Evolutionary conservation across 92 coral and sea anemone species (phyloP).

Genomic region (Phenganax subtilis): DNA sequence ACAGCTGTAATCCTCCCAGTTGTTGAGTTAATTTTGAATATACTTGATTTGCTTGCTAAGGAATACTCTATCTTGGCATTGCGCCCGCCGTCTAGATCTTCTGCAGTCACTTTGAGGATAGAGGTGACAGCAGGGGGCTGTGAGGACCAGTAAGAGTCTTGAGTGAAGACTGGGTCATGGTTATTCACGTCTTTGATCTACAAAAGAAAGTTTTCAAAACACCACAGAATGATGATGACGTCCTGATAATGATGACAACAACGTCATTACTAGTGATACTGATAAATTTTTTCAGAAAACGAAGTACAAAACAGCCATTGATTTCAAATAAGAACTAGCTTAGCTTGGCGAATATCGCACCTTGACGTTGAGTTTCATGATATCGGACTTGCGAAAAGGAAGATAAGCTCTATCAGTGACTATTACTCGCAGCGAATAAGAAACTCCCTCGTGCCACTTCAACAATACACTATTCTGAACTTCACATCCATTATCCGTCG

Average conservation of each 20-base stretch:
- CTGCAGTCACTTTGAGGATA: conserved; percentile 54
- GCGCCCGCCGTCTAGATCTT: conserved; percentile 59
- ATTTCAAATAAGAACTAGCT: neutral
- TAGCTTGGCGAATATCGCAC: conserved; percentile 26
- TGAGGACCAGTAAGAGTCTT: conserved; percentile 63
- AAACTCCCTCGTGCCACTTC: conserved; percentile 36
- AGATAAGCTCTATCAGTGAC: conserved; percentile 79
- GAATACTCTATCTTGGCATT: conserved; percentile 70
- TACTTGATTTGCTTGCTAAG: conserved; percentile 39
- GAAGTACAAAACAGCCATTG: neutral
- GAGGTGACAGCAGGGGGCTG: conserved; percentile 45
- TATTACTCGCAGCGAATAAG: conserved; percentile 63
- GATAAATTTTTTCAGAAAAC: too few relatives aligned
- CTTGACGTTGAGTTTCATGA: conserved; percentile 45
- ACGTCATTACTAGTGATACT: too few relatives aligned
- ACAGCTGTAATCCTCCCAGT: conserved; percentile 58
- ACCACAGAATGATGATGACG: neutral
- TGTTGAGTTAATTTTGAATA: conserved; percentile 50
- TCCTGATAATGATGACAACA: neutral
- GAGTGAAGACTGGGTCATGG: conserved; percentile 61
- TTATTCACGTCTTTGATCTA: conserved; percentile 58
- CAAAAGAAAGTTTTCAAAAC: neutral
- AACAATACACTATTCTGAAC: conserved; percentile 24
- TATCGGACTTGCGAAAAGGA: conserved; percentile 56
- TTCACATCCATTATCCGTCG: conserved; percentile 73